phyloP scores from a whole-genome alignment of 2,888 invertebrate species.

The Ornithoptera alexandrae region DNA sequence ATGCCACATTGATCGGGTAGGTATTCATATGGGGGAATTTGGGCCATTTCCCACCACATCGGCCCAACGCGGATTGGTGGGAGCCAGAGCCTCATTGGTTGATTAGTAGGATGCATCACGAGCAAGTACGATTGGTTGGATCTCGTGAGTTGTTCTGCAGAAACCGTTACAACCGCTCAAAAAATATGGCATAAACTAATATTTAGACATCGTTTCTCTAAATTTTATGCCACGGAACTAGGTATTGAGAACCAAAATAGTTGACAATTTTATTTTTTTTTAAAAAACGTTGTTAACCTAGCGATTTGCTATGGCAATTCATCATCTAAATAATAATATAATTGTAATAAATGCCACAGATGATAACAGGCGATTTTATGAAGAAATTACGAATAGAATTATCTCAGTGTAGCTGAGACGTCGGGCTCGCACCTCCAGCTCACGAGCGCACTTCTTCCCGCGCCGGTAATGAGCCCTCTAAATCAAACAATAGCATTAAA shows the following conservation, averaged over 20 bases:
- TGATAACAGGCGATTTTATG: conserved; percentile 37
- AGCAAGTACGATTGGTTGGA: too few relatives aligned
- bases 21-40: too few relatives aligned
- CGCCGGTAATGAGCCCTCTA: conserved; percentile 74
- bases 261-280: not conserved
- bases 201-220: too few relatives aligned
- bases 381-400: conserved; percentile 58
- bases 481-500: conserved; percentile 80
- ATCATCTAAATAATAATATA: conserved; percentile 28
- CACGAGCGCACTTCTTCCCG: conserved; percentile 69
- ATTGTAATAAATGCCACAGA: conserved; percentile 26
- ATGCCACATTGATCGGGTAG: too few relatives aligned
- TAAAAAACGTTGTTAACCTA: conserved; percentile 20
- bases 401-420: conserved; percentile 38
- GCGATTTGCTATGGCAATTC: conserved; percentile 7
- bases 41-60: too few relatives aligned
- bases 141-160: not conserved
- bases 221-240: too few relatives aligned
- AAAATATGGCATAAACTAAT: not conserved
- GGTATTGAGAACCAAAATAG: not conserved
- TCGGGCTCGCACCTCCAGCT: conserved; percentile 54
- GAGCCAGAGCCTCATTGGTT: too few relatives aligned
- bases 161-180: not conserved
- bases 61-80: too few relatives aligned
- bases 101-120: too few relatives aligned